Base-by-base conservation (phyloP, 2,888 invertebrate species). In the Cosmia trapezina region DNA sequence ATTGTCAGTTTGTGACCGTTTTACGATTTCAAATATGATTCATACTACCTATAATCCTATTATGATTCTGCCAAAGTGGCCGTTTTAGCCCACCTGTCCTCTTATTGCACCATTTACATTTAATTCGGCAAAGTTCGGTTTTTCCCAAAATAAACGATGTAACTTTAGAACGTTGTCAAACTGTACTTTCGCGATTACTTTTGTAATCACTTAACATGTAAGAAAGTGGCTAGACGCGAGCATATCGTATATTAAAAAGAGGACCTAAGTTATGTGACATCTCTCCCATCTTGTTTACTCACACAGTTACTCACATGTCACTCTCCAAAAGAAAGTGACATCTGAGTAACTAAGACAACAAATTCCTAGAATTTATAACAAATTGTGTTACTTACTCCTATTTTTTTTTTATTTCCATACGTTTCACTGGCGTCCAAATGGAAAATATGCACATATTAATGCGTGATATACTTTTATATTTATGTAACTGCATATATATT, bases 401-500 rank as follows among this genome's bases (percentile, higher is more conserved):
- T 6, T n/a, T 11, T 57, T 68, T 69, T 28, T 9, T 49, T 28
- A 78, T 56, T 68, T 60, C n/a, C 37, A 41, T 14, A 49, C 37
- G 19, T 33, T 71, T 71, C 22, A 63, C 41, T 57, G 37, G 2
- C 33, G 7, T 5, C 47, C 14, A 59, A 66, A 28, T 57, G 12
- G 7, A 57, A 33, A 33, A 66, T 56, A 65, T 45, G 19, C 19
- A 60, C 37, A 64, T 76, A 54, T 43, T 53, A 63, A 70, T 54
- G n/a, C 7, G 41, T 60, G 11, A 51, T 12, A 75, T 53, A 57
- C 49, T 41, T 76, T 41, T 17, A n/a, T n/a, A n/a, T n/a, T 41
- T 45, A 19, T 33, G 43, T 41, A 17, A 61, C n/a, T 71, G 41
- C 47, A 71, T 65, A 33, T 41, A 71, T 68, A 76, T 54, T 66